Evolutionary conservation across 2,888 invertebrate genomes (phyloP).

Genomic region (Anagyrus pseudococci): DNA sequence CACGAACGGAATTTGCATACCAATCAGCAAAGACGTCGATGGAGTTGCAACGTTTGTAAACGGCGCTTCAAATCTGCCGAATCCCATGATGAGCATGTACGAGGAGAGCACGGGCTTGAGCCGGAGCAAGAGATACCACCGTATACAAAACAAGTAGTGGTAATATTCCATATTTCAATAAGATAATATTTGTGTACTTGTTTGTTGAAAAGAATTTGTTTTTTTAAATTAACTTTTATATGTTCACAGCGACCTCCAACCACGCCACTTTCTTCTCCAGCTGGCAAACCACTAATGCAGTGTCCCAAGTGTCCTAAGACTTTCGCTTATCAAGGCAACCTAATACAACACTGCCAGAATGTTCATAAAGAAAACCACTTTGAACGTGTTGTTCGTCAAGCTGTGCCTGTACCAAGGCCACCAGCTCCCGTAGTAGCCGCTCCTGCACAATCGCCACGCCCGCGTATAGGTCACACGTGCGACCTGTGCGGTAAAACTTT

Average conservation of each 20-base stretch:
- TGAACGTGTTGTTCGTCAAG: slow-evolving; percentile 10
- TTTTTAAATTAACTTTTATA: too few relatives aligned
- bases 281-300: slow-evolving; percentile 40
- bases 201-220: too few relatives aligned
- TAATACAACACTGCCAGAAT: slow-evolving; percentile 50
- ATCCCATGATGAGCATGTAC: slow-evolving; percentile 68
- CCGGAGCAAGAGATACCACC: too few relatives aligned
- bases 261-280: slow-evolving; percentile 26
- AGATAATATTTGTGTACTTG: too few relatives aligned
- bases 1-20: slow-evolving; percentile 52
- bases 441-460: neutral
- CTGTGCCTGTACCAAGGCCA: neutral
- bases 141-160: neutral
- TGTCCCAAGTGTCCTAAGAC: slow-evolving; percentile 49
- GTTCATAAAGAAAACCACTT: slow-evolving; percentile 45
- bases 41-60: slow-evolving; percentile 70
- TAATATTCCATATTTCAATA: too few relatives aligned
- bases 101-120: slow-evolving; percentile 65
- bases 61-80: slow-evolving; percentile 69
- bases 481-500: slow-evolving; percentile 71
- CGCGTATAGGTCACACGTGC: slow-evolving; percentile 64
- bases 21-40: slow-evolving; percentile 57
- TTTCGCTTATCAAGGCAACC: slow-evolving; percentile 46
- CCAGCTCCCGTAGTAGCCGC: slow-evolving; percentile 11
- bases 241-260: too few relatives aligned